A percentile compares a stretch with the other conserved stretches of the same genome.
phyloP scores from a whole-genome alignment of 1,140 invertebrate species.

The Lepidotrigona ventralis region DNA sequence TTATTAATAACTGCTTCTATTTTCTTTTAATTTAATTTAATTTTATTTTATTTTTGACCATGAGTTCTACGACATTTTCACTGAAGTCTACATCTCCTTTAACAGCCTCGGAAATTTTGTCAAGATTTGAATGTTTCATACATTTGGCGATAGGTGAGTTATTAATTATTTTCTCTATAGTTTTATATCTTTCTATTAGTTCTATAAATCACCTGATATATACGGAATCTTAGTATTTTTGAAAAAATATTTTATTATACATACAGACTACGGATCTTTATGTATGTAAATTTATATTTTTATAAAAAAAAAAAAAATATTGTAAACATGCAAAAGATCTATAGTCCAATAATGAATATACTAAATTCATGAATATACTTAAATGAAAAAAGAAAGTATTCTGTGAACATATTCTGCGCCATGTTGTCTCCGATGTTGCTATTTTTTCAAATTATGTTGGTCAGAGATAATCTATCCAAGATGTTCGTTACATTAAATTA shows the following conservation, averaged over 20 bases:
- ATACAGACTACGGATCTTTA: neutral
- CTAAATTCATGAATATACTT: neutral
- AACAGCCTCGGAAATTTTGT: conserved; percentile 7
- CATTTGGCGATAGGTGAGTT: conserved; percentile 25
- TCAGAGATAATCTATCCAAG: neutral
- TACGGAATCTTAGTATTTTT: neutral
- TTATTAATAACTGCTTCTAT: neutral
- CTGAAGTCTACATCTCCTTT: conserved; percentile 19
- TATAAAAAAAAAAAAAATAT: neutral
- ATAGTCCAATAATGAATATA: neutral
- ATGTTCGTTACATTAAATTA: neutral
- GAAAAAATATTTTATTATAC: neutral
- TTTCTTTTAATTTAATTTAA: conserved; percentile 7
- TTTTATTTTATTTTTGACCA: conserved; percentile 25
- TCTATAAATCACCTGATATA: neutral
- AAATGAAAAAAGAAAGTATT: too few relatives aligned
- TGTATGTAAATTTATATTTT: neutral
- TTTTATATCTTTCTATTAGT: neutral
- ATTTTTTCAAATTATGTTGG: neutral
- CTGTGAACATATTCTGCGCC: too few relatives aligned
- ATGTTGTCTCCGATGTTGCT: too few relatives aligned
- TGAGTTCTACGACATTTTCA: conserved; percentile 27
- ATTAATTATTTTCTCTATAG: neutral
- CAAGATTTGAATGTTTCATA: neutral
- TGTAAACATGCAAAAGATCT: neutral